These are phyloP conservation scores for Otus sunia DNA, from an alignment of 2,113 vertebrate species.

Conservation along the genomic window DNA sequence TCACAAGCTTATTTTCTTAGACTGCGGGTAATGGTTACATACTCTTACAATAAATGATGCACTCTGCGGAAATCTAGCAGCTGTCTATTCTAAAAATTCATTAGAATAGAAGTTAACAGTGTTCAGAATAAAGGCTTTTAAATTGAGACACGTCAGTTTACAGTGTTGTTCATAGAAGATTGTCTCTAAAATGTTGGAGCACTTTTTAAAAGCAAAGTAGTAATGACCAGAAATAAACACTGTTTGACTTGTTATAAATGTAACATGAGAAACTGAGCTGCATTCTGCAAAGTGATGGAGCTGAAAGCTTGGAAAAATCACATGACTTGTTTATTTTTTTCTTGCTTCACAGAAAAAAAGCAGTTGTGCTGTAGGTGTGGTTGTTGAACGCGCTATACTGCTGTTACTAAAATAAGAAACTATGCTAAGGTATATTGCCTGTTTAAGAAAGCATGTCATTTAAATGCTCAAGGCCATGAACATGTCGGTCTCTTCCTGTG, in stretches of 20 bases:
- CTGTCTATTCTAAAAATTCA: not conserved
- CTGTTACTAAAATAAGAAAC: not conserved
- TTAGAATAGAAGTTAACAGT: not conserved
- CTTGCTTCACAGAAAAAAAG: not conserved
- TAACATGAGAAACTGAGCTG: not conserved
- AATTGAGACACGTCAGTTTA: not conserved
- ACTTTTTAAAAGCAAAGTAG: not conserved
- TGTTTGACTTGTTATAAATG: not conserved
- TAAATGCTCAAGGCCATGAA: not conserved
- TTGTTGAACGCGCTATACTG: not conserved
- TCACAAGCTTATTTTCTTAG: not conserved
- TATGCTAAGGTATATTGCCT: accelerated
- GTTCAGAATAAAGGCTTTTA: not conserved
- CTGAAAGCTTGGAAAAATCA: not conserved
- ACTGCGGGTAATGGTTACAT: not conserved
- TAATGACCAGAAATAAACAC: not conserved
- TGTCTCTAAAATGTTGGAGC: not conserved
- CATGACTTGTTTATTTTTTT: not conserved
- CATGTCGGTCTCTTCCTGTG: not conserved
- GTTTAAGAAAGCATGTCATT: not conserved
- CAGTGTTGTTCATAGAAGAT: not conserved
- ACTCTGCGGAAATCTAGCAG: not conserved
- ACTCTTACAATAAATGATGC: not conserved
- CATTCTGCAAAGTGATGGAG: not conserved
- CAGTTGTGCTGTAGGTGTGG: not conserved